Evolutionary conservation across 2,113 vertebrate genomes (phyloP).

Genomic region (Aegithalos caudatus): DNA sequence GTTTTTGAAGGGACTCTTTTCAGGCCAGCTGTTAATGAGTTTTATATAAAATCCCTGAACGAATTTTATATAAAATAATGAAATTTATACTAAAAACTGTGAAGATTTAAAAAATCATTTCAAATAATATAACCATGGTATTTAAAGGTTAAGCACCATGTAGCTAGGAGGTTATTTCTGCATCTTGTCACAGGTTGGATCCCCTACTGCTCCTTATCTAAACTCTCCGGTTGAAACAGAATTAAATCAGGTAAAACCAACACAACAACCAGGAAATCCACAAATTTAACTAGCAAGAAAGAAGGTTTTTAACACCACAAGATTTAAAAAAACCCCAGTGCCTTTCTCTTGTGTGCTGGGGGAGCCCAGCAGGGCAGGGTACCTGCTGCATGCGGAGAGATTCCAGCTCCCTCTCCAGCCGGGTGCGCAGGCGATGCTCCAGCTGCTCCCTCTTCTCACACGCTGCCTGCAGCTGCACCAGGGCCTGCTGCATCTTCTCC

Average conservation of each 20-base stretch:
- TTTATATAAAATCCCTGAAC: neutral
- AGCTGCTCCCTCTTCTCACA: constrained; percentile 97
- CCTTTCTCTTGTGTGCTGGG: neutral
- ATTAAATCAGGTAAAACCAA: neutral
- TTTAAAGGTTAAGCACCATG: neutral
- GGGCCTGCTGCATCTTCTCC: constrained; percentile 96
- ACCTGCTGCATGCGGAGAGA: constrained; percentile 96
- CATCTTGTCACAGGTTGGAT: neutral
- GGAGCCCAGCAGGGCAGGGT: neutral
- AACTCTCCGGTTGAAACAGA: neutral
- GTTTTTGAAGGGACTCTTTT: neutral
- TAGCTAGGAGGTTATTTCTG: neutral
- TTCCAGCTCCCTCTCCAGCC: constrained; percentile 93
- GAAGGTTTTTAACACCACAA: neutral
- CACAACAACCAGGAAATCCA: neutral
- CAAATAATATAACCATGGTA: neutral
- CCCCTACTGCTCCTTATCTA: neutral
- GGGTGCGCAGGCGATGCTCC: constrained; percentile 89
- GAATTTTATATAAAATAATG: neutral
- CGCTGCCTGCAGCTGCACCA: constrained; percentile 93
- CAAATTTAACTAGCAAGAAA: neutral
- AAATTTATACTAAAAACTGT: neutral
- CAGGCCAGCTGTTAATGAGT: neutral
- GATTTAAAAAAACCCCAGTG: neutral
- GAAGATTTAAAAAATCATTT: neutral